phyloP scores from a whole-genome alignment of 1,140 invertebrate species.

The Zaprionus ghesquierei region DNA sequence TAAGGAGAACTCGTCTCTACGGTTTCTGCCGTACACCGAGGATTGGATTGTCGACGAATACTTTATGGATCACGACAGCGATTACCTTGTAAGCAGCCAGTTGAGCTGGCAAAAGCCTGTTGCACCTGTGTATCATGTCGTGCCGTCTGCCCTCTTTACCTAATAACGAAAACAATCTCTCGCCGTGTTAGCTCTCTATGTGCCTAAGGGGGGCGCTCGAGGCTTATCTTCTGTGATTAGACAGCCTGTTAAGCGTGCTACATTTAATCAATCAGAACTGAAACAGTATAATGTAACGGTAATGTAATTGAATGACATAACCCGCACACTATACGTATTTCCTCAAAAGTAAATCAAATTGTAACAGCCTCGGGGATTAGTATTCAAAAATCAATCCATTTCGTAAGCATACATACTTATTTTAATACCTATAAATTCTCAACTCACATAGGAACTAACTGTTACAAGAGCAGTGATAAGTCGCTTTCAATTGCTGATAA shows the following conservation, averaged over 20 bases:
- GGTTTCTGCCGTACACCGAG: slow-evolving; percentile 59
- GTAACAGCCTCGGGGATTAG: not conserved
- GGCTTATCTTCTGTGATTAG: not conserved
- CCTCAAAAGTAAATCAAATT: too few species aligned
- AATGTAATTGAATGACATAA: too few species aligned
- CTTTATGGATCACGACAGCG: slow-evolving; percentile 74
- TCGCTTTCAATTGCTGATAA: slow-evolving; percentile 5
- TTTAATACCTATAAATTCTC: not conserved
- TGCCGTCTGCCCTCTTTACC: not conserved
- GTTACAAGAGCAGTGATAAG: not conserved
- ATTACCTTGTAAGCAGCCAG: slow-evolving; percentile 71
- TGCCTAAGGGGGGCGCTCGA: not conserved
- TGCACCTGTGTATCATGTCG: not conserved
- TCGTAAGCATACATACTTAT: not conserved
- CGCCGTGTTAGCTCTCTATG: not conserved
- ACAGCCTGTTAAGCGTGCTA: not conserved
- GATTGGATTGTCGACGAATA: slow-evolving; percentile 79
- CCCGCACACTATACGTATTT: too few species aligned
- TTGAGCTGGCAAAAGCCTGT: not conserved
- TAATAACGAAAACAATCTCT: not conserved
- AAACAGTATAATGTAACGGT: too few species aligned
- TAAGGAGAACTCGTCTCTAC: slow-evolving; percentile 53
- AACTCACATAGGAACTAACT: not conserved
- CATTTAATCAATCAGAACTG: not conserved
- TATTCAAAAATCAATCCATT: not conserved